Base-by-base conservation (phyloP, 2,113 vertebrate species). In the Erpornis zantholeuca region DNA sequence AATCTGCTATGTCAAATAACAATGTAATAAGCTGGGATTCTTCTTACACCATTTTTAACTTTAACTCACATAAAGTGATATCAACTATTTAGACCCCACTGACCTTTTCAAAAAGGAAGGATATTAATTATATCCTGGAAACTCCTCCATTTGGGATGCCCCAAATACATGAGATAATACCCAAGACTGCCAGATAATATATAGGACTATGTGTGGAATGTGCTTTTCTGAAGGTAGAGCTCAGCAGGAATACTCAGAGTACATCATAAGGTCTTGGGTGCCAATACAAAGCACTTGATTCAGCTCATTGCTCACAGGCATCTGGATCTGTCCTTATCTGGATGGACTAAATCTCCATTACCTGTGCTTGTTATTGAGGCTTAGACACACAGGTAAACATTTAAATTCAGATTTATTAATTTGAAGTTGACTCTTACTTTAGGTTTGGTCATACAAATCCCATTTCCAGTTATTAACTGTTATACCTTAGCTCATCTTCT, bases 391-490 rank as follows among this genome's bases (percentile, higher is more conserved):
- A 49, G 15, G 18, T 57, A 69, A 91, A 56, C 3, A 38, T 25
- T 54, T 66, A 59, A 57, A 82, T 57, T 76, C 35, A 57, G 7
- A 53, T 76, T 80, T 80, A 57, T 65, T 76, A 19, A 44, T 79
- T 52, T 93, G 23, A 57, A 76, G 7, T 19, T 71, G 22, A 38
- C 21, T 63, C 25, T 72, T 35, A 52, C 6, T 81, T 82, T 76
- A 36, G 0, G 0, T 76, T 87, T 69, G 31, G 15, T 11, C 15
- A 27, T 31, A 53, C 2, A 3, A 79, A 69, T 10, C 1, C 5
- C n/a, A 77, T 38, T 73, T 82, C 2, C 1, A 63, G 23, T 35
- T 71, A 40, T 16, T 72, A 59, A 57, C 15, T 72, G 76, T 40
- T 49, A 82, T 19, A 56, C 8, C 11, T 9, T 38, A 65, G 12